A percentile compares a stretch with the other conserved stretches of the same genome.
phyloP scores from a whole-genome alignment of 2,888 invertebrate species.

The Rhopalosiphum nymphaeae region DNA sequence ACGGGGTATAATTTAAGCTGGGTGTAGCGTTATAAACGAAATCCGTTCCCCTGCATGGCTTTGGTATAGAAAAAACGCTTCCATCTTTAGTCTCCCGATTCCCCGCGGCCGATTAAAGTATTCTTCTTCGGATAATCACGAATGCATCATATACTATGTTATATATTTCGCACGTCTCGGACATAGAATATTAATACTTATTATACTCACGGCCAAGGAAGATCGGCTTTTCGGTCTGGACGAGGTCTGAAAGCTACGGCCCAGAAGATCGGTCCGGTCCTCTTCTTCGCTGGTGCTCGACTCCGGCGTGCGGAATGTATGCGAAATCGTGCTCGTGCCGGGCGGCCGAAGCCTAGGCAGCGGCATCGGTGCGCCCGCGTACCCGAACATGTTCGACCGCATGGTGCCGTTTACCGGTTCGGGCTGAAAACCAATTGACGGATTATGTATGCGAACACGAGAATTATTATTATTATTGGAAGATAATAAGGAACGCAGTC shows the following conservation, averaged over 20 bases:
- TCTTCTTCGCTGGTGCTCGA: conserved; percentile 73
- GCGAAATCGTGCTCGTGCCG: conserved; percentile 69
- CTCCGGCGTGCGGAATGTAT: conserved; percentile 73
- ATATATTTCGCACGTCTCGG: not conserved
- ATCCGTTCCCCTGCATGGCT: not conserved
- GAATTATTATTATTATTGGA: not conserved
- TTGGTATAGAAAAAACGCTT: not conserved
- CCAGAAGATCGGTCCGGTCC: conserved; percentile 82
- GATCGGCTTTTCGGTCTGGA: conserved; percentile 87
- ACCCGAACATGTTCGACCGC: conserved; percentile 86
- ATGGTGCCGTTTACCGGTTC: conserved; percentile 75
- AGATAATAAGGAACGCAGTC: not conserved
- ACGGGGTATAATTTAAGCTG: not conserved
- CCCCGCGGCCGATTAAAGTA: not conserved
- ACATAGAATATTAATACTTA: not conserved
- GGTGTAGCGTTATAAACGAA: not conserved
- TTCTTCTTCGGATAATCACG: not conserved
- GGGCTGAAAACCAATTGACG: conserved; percentile 73
- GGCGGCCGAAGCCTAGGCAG: conserved; percentile 72
- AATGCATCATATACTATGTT: not conserved
- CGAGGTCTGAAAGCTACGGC: conserved; percentile 81
- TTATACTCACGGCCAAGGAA: conserved; percentile 75
- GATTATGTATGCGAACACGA: not conserved
- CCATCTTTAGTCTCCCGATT: not conserved
- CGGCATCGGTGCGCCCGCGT: conserved; percentile 70